phyloP scores from a whole-genome alignment of 2,888 invertebrate species.

The Epinotia ramella region DNA sequence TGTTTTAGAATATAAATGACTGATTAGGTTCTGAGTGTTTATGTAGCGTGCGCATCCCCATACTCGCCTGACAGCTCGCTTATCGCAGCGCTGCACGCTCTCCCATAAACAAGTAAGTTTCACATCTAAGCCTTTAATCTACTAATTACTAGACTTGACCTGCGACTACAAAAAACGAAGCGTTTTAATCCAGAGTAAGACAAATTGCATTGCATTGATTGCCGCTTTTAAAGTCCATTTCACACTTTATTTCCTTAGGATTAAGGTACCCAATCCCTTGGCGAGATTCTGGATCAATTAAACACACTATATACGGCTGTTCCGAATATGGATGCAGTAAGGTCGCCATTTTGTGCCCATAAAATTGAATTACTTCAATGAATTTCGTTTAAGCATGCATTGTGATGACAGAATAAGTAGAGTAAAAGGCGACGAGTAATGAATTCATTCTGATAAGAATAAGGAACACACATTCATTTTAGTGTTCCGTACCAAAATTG shows the following conservation, averaged over 20 bases:
- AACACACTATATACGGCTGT: slow-evolving; percentile 13
- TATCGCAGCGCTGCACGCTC: no score
- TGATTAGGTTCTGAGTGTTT: no score
- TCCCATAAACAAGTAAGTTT: neutral
- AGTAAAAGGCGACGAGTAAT: slow-evolving; percentile 4
- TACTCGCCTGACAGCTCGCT: no score
- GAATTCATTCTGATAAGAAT: slow-evolving; percentile 7
- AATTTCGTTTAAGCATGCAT: slow-evolving; percentile 23
- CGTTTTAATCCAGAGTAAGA: slow-evolving; percentile 22
- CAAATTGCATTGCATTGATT: slow-evolving; percentile 32
- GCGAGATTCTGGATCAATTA: slow-evolving; percentile 24
- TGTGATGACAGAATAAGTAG: slow-evolving; percentile 26
- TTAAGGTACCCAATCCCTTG: neutral
- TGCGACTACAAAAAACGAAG: neutral
- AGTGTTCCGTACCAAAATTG: no score
- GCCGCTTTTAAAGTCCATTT: neutral
- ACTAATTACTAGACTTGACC: slow-evolving; percentile 9
- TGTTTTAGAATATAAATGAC: no score
- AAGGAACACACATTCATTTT: neutral
- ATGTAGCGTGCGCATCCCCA: no score
- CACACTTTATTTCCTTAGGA: neutral
- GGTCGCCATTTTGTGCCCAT: slow-evolving; percentile 16
- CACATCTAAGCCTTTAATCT: neutral
- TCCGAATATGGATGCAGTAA: slow-evolving; percentile 18
- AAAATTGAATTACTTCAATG: slow-evolving; percentile 37